These are phyloP conservation scores for Andrena haemorrhoa DNA, from an alignment of 2,888 invertebrate species.

Conservation along the genomic window DNA sequence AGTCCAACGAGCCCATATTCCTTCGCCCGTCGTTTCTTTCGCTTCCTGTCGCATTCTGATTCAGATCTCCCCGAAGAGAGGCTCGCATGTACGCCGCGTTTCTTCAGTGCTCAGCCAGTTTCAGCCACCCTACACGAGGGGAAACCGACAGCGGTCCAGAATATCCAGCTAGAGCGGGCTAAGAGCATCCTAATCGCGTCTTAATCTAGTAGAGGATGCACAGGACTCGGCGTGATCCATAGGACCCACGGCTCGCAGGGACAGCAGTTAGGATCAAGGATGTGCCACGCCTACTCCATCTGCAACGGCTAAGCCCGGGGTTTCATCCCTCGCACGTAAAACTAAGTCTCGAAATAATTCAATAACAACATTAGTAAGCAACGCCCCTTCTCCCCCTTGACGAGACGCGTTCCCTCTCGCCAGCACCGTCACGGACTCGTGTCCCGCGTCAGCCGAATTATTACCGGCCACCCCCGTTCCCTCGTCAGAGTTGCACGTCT, in stretches of 20 bases:
- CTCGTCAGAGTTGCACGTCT: slow-evolving; percentile 35
- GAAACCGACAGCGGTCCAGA: background rate
- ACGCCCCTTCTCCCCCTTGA: slow-evolving; percentile 58
- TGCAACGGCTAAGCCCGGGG: slow-evolving; percentile 71
- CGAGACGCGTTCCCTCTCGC: slow-evolving; percentile 36
- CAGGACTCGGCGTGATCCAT: slow-evolving; percentile 48
- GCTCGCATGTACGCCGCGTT: background rate
- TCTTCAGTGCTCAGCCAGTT: slow-evolving; percentile 1
- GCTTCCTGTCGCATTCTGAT: slow-evolving; percentile 19
- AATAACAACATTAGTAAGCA: slow-evolving; percentile 78
- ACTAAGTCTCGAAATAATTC: slow-evolving; percentile 80
- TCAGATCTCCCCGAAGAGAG: slow-evolving; percentile 1
- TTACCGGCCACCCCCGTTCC: slow-evolving; percentile 29
- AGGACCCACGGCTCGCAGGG: slow-evolving; percentile 45
- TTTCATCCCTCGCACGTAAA: slow-evolving; percentile 77
- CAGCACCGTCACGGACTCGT: slow-evolving; percentile 51
- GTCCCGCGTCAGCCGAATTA: slow-evolving; percentile 69
- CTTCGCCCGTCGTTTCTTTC: slow-evolving; percentile 23
- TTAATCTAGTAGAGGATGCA: slow-evolving; percentile 70
- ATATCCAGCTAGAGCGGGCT: slow-evolving; percentile 12
- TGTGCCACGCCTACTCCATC: slow-evolving; percentile 78
- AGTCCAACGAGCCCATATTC: background rate
- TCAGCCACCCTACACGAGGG: slow-evolving; percentile 25
- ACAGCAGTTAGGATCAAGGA: slow-evolving; percentile 41
- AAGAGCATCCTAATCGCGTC: slow-evolving; percentile 69